These are phyloP conservation scores for Halictus quadricinctus DNA, from an alignment of 2,888 invertebrate genomes.

Conservation along the genomic window DNA sequence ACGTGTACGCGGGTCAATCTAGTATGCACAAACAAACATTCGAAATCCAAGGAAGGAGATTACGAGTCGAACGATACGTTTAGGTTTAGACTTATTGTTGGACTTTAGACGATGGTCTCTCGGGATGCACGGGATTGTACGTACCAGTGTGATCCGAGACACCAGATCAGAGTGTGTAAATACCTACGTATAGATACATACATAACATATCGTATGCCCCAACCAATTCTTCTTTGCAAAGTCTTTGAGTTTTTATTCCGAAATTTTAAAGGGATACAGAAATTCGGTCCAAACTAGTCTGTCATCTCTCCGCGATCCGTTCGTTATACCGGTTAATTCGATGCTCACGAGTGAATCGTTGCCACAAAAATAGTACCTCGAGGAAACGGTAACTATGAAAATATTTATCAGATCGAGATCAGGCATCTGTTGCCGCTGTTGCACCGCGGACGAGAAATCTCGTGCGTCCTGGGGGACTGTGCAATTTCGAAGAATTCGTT, in stretches of 20 bases:
- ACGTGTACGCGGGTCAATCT: background rate
- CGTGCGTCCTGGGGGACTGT: background rate
- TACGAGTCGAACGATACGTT: background rate
- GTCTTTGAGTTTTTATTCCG: background rate
- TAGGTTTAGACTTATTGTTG: background rate
- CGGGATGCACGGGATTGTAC: background rate
- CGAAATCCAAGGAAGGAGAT: background rate
- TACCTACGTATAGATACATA: background rate
- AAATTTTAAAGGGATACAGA: background rate
- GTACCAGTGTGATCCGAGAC: background rate
- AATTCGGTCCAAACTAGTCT: background rate
- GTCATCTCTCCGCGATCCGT: background rate
- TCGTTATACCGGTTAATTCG: background rate
- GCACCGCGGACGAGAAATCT: background rate
- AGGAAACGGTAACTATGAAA: slow-evolving; percentile 37
- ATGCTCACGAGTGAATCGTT: background rate
- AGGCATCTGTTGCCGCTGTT: slow-evolving; percentile 20
- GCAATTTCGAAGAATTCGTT: background rate
- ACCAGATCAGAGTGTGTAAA: background rate
- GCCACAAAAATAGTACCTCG: slow-evolving; percentile 48
- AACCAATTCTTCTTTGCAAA: background rate
- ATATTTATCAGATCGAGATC: slow-evolving; percentile 49
- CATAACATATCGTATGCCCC: background rate
- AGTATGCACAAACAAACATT: background rate
- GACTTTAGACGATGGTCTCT: background rate